These are phyloP conservation scores for Diaphora mendica DNA, from an alignment of 2,888 invertebrate genomes.

Conservation along the genomic window DNA sequence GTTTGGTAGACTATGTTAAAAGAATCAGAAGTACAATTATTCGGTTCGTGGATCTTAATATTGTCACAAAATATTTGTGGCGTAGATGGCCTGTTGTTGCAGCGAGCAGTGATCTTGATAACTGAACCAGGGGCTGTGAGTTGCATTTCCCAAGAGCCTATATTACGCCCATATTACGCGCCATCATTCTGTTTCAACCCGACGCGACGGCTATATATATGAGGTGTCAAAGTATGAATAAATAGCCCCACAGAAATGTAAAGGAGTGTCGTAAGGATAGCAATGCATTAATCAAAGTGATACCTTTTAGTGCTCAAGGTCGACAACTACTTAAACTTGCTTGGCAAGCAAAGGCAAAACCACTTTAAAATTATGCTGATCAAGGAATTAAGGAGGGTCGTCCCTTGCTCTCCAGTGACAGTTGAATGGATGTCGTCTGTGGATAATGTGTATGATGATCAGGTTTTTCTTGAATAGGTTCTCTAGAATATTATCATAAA, in stretches of 20 bases:
- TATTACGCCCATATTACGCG: too few species aligned
- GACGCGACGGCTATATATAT: too few species aligned
- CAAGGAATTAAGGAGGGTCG: conserved; percentile 23
- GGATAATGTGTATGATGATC: conserved; percentile 11
- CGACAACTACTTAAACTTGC: conserved; percentile 18
- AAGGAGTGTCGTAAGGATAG: conserved; percentile 7
- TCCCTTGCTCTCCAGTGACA: conserved; percentile 14
- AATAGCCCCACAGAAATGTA: not conserved
- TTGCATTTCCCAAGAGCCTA: too few species aligned
- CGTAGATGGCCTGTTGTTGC: too few species aligned
- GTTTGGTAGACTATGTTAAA: too few species aligned
- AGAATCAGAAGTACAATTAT: too few species aligned
- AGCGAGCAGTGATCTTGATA: too few species aligned
- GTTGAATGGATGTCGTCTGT: conserved; percentile 14
- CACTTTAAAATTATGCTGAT: conserved; percentile 29
- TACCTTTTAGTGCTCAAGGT: conserved; percentile 11
- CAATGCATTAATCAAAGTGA: conserved; percentile 16
- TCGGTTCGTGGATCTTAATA: too few species aligned
- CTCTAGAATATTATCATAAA: not conserved
- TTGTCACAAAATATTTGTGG: too few species aligned
- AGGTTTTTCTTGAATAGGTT: conserved; percentile 2
- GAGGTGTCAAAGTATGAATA: too few species aligned
- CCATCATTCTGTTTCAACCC: too few species aligned
- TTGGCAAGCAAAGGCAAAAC: conserved; percentile 16
- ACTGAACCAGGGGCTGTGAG: too few species aligned